Conservation (phyloP, 1,140 invertebrate species). For the Brachionus asplanchnoidis region DNA sequence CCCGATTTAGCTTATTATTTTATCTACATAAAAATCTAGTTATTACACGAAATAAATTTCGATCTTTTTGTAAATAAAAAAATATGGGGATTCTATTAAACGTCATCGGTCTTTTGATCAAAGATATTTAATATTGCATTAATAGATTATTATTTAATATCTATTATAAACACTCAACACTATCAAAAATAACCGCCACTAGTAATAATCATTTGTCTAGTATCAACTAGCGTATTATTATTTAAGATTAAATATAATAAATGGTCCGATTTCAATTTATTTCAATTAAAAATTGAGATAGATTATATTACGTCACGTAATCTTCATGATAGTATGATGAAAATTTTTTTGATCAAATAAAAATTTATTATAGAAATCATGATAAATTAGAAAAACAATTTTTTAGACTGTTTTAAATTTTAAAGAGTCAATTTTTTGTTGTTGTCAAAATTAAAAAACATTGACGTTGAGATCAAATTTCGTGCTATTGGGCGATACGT, state of each 20-base stretch:
- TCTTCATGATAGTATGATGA: background rate
- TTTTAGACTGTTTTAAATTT: background rate
- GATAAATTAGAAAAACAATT: background rate
- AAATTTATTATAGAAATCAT: background rate
- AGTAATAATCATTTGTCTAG: background rate
- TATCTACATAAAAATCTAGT: background rate
- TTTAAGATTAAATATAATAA: conserved; percentile 20
- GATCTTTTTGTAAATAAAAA: background rate
- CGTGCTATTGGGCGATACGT: background rate
- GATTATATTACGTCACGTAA: conserved; percentile 36
- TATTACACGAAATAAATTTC: background rate
- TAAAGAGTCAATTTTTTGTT: background rate
- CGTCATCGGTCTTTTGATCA: background rate
- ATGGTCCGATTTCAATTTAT: conserved; percentile 34
- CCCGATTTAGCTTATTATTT: background rate
- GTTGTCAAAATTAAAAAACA: too few relatives aligned
- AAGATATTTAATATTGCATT: background rate
- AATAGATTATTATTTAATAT: conserved; percentile 7
- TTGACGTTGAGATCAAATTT: background rate
- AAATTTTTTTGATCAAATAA: background rate
- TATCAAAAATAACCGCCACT: background rate
- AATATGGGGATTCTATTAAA: background rate
- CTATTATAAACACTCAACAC: background rate
- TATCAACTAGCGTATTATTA: background rate
- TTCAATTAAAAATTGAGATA: background rate